A percentile compares a stretch with the other conserved stretches of the same genome.
phyloP scores from a whole-genome alignment of 2,888 invertebrate genomes.

The Sinopyrophorus schimmeli region DNA sequence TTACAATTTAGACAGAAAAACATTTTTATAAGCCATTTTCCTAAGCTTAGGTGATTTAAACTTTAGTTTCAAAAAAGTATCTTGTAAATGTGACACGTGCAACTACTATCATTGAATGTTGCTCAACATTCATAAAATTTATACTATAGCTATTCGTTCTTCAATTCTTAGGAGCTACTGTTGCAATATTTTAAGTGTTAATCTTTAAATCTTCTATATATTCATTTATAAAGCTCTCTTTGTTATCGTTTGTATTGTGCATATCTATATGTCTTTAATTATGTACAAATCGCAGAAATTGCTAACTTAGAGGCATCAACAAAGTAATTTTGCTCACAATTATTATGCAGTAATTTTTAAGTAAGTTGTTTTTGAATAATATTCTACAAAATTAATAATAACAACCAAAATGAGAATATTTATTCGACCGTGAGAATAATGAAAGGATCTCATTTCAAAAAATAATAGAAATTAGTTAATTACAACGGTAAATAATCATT shows the following conservation, averaged over 20 bases:
- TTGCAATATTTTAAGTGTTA: constrained; percentile 13
- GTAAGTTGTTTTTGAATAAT: too few relatives aligned
- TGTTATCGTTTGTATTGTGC: constrained; percentile 27
- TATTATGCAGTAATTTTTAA: too few relatives aligned
- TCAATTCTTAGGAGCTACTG: neutral
- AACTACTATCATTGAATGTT: constrained; percentile 2
- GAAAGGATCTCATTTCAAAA: too few relatives aligned
- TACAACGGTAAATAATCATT: too few relatives aligned
- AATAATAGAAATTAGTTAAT: too few relatives aligned
- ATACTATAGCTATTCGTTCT: too few relatives aligned
- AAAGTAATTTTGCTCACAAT: too few relatives aligned
- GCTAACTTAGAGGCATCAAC: too few relatives aligned
- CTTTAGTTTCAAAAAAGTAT: constrained; percentile 9
- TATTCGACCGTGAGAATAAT: too few relatives aligned
- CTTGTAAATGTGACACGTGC: constrained; percentile 10
- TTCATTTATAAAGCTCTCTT: constrained; percentile 15
- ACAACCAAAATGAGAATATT: too few relatives aligned
- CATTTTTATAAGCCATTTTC: constrained; percentile 2
- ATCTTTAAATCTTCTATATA: constrained; percentile 8
- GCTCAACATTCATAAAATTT: constrained; percentile 3
- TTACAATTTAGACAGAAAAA: neutral
- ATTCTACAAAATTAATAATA: too few relatives aligned
- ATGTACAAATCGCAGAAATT: too few relatives aligned
- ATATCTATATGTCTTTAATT: constrained; percentile 30
- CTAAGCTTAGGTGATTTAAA: constrained; percentile 3